phyloP scores from a whole-genome alignment of 2,797 vertebrate genomes.

The Brachymystax lenok region DNA sequence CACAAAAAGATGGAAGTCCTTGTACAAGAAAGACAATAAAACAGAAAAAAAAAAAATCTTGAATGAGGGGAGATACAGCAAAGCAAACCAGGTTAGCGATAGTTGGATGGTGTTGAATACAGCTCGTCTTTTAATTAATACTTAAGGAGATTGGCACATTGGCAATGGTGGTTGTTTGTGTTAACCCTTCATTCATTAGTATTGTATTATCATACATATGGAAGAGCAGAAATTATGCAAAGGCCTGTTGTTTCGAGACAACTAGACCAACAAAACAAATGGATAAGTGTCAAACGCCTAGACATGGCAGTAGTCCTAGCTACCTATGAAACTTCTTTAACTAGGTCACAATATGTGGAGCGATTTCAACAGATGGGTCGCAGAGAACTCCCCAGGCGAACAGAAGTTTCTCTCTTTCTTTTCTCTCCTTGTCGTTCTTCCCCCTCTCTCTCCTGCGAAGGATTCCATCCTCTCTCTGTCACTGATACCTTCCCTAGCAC shows the following conservation, averaged over 20 bases:
- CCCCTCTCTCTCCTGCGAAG: slow-evolving; percentile 47
- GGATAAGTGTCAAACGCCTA: slow-evolving; percentile 74
- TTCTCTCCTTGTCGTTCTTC: slow-evolving; percentile 51
- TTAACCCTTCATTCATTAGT: slow-evolving; percentile 49
- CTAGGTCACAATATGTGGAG: slow-evolving; percentile 85
- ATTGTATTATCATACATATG: slow-evolving; percentile 59
- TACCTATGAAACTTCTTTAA: slow-evolving; percentile 75
- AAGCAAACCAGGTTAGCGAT: slow-evolving; percentile 35
- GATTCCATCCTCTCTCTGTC: slow-evolving; percentile 54
- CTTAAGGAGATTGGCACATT: neutral
- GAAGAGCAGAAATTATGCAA: slow-evolving; percentile 72
- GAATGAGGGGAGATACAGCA: slow-evolving; percentile 33
- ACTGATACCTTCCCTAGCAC: slow-evolving; percentile 13
- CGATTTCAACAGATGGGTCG: slow-evolving; percentile 83
- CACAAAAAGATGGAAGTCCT: slow-evolving; percentile 58
- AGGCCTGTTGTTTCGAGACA: slow-evolving; percentile 72
- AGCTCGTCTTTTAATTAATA: neutral
- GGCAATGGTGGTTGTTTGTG: too few species aligned
- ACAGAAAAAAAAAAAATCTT: slow-evolving; percentile 42
- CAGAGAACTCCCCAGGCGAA: slow-evolving; percentile 78
- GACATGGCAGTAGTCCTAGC: slow-evolving; percentile 54
- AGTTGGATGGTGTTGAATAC: slow-evolving; percentile 45
- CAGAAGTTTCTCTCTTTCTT: slow-evolving; percentile 75
- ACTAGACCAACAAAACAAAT: slow-evolving; percentile 78
- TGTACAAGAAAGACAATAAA: slow-evolving; percentile 34